Conservation (phyloP, 2,113 vertebrate genomes). For the Labeo rohita region DNA sequence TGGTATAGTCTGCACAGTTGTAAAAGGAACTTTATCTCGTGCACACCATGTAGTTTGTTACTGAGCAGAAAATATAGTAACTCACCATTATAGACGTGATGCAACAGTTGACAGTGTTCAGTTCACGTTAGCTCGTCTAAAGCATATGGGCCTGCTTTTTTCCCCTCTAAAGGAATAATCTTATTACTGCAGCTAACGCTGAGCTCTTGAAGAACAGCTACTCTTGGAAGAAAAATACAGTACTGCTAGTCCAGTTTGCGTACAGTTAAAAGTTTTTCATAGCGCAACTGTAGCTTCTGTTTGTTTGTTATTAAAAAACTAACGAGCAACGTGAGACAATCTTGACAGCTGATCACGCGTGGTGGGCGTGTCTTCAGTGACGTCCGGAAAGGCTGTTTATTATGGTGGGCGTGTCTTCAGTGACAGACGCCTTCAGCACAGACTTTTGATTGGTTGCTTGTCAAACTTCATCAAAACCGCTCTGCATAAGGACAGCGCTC, state of each 20-base stretch:
- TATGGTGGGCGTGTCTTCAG: background rate
- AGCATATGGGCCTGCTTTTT: background rate
- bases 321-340: background rate
- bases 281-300: background rate
- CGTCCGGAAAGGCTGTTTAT: background rate
- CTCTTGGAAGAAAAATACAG: background rate
- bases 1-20: too few species aligned
- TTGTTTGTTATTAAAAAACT: background rate
- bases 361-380: conserved; percentile 1
- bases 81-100: conserved; percentile 16
- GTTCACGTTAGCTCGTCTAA: background rate
- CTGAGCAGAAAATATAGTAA: background rate
- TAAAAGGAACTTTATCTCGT: background rate
- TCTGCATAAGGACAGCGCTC: too few species aligned
- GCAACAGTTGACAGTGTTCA: background rate
- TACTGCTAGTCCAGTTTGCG: background rate
- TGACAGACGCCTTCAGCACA: background rate
- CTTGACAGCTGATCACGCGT: background rate
- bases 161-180: background rate
- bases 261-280: background rate
- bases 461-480: background rate
- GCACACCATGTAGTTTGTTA: background rate
- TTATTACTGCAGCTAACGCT: conserved; percentile 2
- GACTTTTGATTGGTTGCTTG: background rate
- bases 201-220: background rate